Evolutionary conservation across 2,113 vertebrate genomes (phyloP).

Genomic region (Macrotis lagotis): DNA sequence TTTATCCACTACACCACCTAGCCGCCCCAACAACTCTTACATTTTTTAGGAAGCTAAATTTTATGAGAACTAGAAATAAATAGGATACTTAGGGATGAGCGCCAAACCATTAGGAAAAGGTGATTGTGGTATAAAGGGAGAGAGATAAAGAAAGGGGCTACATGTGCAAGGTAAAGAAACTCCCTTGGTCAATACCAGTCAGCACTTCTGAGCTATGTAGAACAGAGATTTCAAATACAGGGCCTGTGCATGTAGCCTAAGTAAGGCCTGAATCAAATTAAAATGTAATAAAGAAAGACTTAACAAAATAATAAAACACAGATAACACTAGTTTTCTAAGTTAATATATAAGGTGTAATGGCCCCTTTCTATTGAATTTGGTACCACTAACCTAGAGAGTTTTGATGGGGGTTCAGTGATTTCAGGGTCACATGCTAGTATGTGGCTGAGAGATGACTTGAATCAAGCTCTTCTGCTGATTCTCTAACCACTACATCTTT

Average conservation of each 20-base stretch:
- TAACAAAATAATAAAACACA: not conserved
- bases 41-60: not conserved
- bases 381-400: not conserved
- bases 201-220: not conserved
- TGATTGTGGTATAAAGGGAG: not conserved
- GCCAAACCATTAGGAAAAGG: not conserved
- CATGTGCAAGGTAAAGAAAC: not conserved
- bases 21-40: no score
- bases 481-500: not conserved
- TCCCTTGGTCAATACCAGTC: not conserved
- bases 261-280: not conserved
- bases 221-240: not conserved
- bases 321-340: not conserved
- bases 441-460: not conserved
- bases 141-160: not conserved
- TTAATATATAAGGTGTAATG: not conserved
- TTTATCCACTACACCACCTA: no score
- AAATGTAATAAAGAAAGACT: not conserved
- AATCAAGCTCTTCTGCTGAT: not conserved
- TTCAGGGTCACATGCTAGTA: not conserved
- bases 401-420: not conserved
- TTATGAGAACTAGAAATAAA: not conserved
- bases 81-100: not conserved
- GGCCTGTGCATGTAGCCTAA: not conserved
- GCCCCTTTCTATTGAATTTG: not conserved